Conservation (phyloP, 2,797 vertebrate genomes). For the Amphiprion clarkii region DNA sequence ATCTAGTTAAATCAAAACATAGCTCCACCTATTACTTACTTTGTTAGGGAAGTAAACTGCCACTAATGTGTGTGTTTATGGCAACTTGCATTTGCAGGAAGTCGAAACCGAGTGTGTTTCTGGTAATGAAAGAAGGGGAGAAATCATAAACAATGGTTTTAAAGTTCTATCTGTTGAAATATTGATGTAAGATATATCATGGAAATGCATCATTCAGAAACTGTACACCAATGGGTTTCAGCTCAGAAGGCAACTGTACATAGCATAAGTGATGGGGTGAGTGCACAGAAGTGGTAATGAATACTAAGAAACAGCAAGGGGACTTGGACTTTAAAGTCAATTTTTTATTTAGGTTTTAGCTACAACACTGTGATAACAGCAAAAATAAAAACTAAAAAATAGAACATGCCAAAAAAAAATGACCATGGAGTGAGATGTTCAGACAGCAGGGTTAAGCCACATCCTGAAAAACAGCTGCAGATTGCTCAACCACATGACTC, state of each 20-base stretch:
- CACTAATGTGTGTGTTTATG: background rate
- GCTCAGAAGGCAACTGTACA: background rate
- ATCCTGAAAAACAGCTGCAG: constrained; percentile 41
- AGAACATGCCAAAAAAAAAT: constrained; percentile 23
- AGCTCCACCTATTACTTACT: background rate
- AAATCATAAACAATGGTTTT: background rate
- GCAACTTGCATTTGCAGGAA: background rate
- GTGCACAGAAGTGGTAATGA: background rate
- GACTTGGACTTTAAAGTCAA: background rate
- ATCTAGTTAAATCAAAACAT: background rate
- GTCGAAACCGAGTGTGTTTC: background rate
- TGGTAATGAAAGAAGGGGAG: background rate
- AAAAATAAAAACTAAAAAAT: constrained; percentile 1
- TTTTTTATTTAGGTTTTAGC: background rate
- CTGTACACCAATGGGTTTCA: background rate
- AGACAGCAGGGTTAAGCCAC: constrained; percentile 40
- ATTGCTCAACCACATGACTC: constrained; percentile 30
- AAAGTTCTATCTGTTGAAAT: background rate
- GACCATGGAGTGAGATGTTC: background rate
- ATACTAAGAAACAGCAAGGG: background rate
- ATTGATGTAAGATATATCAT: background rate
- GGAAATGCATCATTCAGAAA: background rate
- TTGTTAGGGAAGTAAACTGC: background rate
- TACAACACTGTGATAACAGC: background rate
- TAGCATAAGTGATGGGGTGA: background rate